A percentile compares a stretch with the other conserved stretches of the same genome.
Conservation (phyloP, 2,113 vertebrate genomes). For the Eonycteris spelaea region DNA sequence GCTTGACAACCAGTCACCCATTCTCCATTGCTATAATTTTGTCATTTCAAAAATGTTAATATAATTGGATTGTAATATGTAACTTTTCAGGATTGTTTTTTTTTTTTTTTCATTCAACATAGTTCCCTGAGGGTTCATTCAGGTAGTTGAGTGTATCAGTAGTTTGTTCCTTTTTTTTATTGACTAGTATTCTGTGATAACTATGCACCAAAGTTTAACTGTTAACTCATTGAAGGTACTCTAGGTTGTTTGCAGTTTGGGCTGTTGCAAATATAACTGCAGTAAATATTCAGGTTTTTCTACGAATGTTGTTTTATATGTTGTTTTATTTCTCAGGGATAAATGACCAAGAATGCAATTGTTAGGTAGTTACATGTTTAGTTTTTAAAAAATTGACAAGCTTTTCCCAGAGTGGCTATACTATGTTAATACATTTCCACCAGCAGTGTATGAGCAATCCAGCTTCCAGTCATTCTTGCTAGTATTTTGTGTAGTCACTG, state of each 20-base stretch:
- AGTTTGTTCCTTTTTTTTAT: neutral
- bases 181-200: neutral
- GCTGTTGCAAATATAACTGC: neutral
- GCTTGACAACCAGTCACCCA: neutral
- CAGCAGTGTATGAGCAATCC: neutral
- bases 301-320: neutral
- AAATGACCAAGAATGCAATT: neutral
- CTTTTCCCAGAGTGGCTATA: neutral
- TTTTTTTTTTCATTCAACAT: neutral
- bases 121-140: neutral
- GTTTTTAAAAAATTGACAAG: neutral
- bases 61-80: neutral
- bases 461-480: neutral
- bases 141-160: neutral
- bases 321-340: neutral
- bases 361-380: neutral
- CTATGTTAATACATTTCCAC: neutral
- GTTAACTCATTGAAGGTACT: neutral
- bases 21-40: conserved; percentile 1
- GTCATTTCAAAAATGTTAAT: neutral
- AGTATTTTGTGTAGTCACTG: neutral
- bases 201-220: neutral
- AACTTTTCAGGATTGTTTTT: neutral
- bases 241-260: neutral
- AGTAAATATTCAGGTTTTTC: neutral